Evolutionary conservation across 2,888 invertebrate genomes (phyloP), one percentile per base, ranked within the genome.

Genomic region (Oegoconia quadripuncta): DNA sequence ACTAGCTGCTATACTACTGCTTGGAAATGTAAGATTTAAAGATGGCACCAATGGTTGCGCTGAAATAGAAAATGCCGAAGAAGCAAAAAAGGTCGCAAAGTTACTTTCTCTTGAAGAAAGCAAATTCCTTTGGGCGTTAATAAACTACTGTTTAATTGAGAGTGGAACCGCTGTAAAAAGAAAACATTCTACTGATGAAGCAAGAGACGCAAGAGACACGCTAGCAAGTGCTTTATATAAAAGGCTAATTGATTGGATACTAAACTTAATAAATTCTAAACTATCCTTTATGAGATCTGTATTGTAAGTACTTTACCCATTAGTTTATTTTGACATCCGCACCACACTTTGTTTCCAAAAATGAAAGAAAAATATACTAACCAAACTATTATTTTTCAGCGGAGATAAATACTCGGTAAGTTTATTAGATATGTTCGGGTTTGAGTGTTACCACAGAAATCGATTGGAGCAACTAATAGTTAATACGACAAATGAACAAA

Each of bases 401-500:
- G 96, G 96, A 3, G 95, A 97, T 57, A 92, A 92, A 62, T 93
- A 93, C 64, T 91, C 93, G 30, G 91, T 97, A 30, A 93, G 93
- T 55, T 79, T 98, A 36, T 81, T 97, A 58, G 98, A 98, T 68
- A 91, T 96, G 78, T 97, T 93, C 64, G 98, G 98, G 0, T 97
- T 98, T 65, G 97, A 98, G 84, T 97, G 97, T 67, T 96, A 94
- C 70, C 91, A 92, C 53, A 90, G 92, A 56, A 98, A 98, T 76
- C 91, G 93, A 8, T 87, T 97, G 46, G 95, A 97, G 55, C 97
- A 97, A 70, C 86, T 98, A 6, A 92, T 96, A 52, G 93, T 97
- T 2, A 98, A 98, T 67, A 93, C 94, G 1, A 89, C 95, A 41
- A 98, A 97, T 67, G 97, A 98, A 70, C 97, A 97, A 76, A 90